These are phyloP conservation scores for Sinelater perroti DNA, from an alignment of 2,888 invertebrate genomes.

Conservation along the genomic window DNA sequence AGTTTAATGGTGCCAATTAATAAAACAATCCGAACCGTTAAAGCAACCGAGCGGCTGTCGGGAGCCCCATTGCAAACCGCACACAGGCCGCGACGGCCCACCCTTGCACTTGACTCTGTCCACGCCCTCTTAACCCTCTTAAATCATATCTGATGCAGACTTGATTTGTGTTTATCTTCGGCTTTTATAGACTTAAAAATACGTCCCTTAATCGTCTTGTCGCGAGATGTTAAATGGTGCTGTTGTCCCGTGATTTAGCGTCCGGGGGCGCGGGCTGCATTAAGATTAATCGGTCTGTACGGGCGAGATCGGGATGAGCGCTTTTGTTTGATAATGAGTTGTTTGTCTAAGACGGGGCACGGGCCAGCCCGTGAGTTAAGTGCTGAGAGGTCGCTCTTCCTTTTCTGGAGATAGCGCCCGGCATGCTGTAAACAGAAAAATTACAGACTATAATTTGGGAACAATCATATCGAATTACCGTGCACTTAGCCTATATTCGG, in stretches of 20 bases:
- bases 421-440: slow-evolving; percentile 12
- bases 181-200: slow-evolving; percentile 13
- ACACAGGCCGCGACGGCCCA: slow-evolving; percentile 42
- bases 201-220: slow-evolving; percentile 9
- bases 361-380: too few relatives aligned
- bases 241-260: slow-evolving; percentile 10
- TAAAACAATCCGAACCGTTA: too few relatives aligned
- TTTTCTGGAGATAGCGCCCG: neutral
- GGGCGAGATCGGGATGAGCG: too few relatives aligned
- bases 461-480: slow-evolving; percentile 17
- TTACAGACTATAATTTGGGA: slow-evolving; percentile 15
- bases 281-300: too few relatives aligned
- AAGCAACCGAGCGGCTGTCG: too few relatives aligned
- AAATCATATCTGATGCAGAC: slow-evolving; percentile 33
- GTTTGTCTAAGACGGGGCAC: too few relatives aligned
- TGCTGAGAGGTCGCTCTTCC: too few relatives aligned
- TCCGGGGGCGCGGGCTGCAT: too few relatives aligned
- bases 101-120: slow-evolving; percentile 40
- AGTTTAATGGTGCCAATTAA: too few relatives aligned
- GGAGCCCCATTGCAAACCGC: too few relatives aligned
- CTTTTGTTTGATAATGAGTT: too few relatives aligned
- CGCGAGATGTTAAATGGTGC: slow-evolving; percentile 12
- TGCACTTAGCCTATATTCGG: slow-evolving; percentile 49
- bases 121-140: slow-evolving; percentile 39
- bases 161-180: slow-evolving; percentile 22